Base-by-base conservation (phyloP, 2,888 invertebrate genomes). In the Pyrrhosoma nymphula region DNA sequence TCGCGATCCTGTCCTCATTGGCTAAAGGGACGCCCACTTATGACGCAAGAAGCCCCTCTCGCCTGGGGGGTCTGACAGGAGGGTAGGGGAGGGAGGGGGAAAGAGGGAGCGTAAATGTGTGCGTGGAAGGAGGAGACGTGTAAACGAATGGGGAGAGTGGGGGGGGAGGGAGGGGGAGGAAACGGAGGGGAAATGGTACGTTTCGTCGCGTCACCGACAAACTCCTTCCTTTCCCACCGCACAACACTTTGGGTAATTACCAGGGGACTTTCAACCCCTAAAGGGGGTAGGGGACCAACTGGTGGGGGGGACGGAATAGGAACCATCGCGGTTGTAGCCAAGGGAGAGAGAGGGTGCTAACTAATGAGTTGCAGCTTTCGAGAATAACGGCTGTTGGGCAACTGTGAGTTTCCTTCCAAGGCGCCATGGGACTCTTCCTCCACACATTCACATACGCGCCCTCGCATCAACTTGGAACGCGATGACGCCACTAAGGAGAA, bases 231-330 rank as follows among this genome's bases (percentile, higher is more conserved):
- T 10, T 20, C 60, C 20, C 20, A 47, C 93, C 20, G 4, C 91
- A 12, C 91, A 63, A 39, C 93, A 93, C 93, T 93, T 93, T n/a
- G 69, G 93, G 69, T 93, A 93, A 93, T 93, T 93, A 75, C 93
- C 93, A 55, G 39, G 82, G 47, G 69, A 69, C 8, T 47, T 10
- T 39, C 63, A 30, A n/a, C 35, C 60, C 93, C 93, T 60, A 8
- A 14, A 2, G 60, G 16, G 16, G 16, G 60, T 3, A 20, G 88
- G 88, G 35, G 88, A 39, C 88, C n/a, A 56, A 90, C 47, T n/a
- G 90, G 90, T 35, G 60, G 35, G 30, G 26, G 69, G 63, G 35
- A 91, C 12, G 20, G 8, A 69, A 23, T 26, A 8, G 69, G 69
- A 47, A 69, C 69, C 82, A 82, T 82, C 14, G 82, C 16, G 82